Evolutionary conservation across 2,113 vertebrate species (phyloP).

Genomic region (Cyprinus carpio): DNA sequence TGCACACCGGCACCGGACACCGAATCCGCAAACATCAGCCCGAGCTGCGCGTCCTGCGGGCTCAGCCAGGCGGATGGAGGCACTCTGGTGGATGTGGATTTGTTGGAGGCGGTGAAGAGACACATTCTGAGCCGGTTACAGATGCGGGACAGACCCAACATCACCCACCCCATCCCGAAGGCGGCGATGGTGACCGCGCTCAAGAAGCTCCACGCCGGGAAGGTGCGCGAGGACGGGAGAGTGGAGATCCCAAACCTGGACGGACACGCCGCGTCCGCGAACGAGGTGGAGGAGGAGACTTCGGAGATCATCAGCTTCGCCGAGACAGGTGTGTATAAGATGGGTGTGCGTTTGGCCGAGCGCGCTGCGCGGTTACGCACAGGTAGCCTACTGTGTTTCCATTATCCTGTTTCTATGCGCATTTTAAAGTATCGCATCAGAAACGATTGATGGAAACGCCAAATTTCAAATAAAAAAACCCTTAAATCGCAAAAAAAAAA

Average conservation of each 20-base stretch:
- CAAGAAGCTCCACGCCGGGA: constrained; percentile 94
- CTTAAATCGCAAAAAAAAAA: too few species aligned
- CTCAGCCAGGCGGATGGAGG: constrained; percentile 80
- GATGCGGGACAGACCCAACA: constrained; percentile 94
- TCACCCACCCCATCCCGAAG: constrained; percentile 93
- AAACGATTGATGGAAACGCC: too few species aligned
- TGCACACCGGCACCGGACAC: constrained; percentile 77
- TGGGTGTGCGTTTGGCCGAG: not conserved
- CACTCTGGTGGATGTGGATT: constrained; percentile 85
- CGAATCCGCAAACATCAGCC: constrained; percentile 70
- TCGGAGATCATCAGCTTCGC: constrained; percentile 99
- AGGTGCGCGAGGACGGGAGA: constrained; percentile 90
- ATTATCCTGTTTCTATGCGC: too few species aligned
- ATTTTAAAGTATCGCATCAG: too few species aligned
- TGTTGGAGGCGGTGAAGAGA: constrained; percentile 94
- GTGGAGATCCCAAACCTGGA: constrained; percentile 94
- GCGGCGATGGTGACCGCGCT: constrained; percentile 97
- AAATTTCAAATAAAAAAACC: too few species aligned
- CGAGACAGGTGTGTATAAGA: constrained; percentile 83
- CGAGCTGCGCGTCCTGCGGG: constrained; percentile 87
- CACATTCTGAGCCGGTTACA: constrained; percentile 96
- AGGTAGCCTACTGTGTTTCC: too few species aligned
- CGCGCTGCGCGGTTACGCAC: not conserved
- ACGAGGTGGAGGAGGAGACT: constrained; percentile 84
- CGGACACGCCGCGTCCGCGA: constrained; percentile 80